Base-by-base conservation (phyloP, 2,797 vertebrate species). In the Sphenopsis melanotis region DNA sequence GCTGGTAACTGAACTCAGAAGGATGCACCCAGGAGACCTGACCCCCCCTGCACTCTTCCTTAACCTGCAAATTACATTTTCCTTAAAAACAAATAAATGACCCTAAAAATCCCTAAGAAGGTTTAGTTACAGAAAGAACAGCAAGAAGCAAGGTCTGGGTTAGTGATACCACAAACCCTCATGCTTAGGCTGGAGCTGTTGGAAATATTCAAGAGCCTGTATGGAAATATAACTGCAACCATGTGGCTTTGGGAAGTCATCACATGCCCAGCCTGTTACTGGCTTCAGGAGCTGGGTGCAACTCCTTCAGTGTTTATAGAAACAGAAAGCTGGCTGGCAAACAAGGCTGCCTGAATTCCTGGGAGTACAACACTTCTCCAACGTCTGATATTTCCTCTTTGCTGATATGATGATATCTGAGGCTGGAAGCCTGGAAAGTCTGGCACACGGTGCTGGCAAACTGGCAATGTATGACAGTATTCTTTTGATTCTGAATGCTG, bases 11-110 rank as follows among this genome's bases (percentile, higher is more conserved):
- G 87, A 94, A 55, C 70, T 83, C 79, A 92, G 50, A 75, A 66
- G 39, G 76, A 87, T 47, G 84, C 37, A 60, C 92, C 85, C 95
- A 16, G 37, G 94, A 94, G 94, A 91, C 77, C 34, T 94, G 92
- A 96, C 76, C 95, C 61, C 61, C 53, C 63, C 42, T 86, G 87
- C 63, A 49, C 87, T 92, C 89, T n/a, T 83, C 36, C 87, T 91
- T 96, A 94, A 96, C 94, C 94, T 94, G 95, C 89, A 96, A 96
- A 97, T 95, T 96, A 93, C 83, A 87, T 95, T 96, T 96, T 94
- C 89, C 94, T 94, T 88, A 59, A 95, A 96, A 95, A 95, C 74
- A 95, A 96, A 96, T 91, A 95, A 94, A 96, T 82, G 90, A 21
- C 37, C 60, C 59, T 92, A 89, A 93, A 96, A 94, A 90, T 93